Percentiles rank a stretch among this genome's conserved stretches.
Conservation (phyloP, 2,797 vertebrate genomes). For the Austrolebias charrua region DNA sequence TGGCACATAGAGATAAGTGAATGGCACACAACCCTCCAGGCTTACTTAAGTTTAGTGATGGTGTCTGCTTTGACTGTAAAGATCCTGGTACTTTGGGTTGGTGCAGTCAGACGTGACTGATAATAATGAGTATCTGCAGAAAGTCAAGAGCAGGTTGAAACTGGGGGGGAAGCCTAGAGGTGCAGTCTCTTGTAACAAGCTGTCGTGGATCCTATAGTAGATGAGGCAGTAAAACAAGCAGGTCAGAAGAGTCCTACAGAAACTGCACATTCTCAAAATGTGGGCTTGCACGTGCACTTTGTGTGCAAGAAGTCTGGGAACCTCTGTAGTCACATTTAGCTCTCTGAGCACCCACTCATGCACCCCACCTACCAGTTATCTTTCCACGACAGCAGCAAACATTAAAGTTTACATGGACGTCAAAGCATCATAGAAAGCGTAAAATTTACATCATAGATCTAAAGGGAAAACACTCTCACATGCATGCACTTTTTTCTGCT, state of each 20-base stretch:
- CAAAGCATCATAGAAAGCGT: conserved; percentile 45
- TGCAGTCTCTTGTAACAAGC: neutral
- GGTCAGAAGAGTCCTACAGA: conserved; percentile 8
- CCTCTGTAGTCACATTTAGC: conserved; percentile 17
- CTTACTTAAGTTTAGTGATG: neutral
- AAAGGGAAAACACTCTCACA: conserved; percentile 8
- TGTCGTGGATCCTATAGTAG: neutral
- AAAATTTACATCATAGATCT: conserved; percentile 47
- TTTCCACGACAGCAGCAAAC: conserved; percentile 24
- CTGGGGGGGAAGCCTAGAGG: neutral
- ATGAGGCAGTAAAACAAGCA: neutral
- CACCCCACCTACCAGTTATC: neutral
- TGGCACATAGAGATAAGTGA: neutral
- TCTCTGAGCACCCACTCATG: conserved; percentile 17
- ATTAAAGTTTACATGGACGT: conserved; percentile 25
- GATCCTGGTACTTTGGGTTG: conserved; percentile 2
- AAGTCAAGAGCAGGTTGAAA: conserved; percentile 12
- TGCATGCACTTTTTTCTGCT: conserved; percentile 6
- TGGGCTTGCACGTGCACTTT: conserved; percentile 8
- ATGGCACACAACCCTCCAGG: neutral
- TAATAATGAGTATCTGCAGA: neutral
- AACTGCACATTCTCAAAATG: conserved; percentile 11
- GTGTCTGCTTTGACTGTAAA: neutral
- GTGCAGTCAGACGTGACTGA: neutral
- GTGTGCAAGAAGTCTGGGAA: conserved; percentile 7